Conservation (phyloP, 1,140 invertebrate genomes). For the Tetraneura akinire region DNA sequence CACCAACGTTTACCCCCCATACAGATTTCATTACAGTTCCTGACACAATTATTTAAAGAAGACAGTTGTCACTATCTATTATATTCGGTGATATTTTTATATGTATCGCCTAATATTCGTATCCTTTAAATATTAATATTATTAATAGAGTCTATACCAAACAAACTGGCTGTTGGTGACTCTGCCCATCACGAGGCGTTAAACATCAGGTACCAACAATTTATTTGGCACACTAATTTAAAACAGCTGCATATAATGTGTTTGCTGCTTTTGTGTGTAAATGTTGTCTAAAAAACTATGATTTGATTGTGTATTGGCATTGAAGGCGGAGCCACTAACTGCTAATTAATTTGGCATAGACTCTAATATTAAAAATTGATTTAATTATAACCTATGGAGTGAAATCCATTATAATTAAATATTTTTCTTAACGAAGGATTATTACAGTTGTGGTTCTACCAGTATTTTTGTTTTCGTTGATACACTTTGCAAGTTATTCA, state of each 20-base stretch:
- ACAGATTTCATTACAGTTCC: slow-evolving; percentile 77
- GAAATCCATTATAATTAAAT: not conserved
- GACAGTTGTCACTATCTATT: slow-evolving; percentile 96
- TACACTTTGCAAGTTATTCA: slow-evolving; percentile 89
- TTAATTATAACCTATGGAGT: not conserved
- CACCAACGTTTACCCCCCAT: slow-evolving; percentile 88
- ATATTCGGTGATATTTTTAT: slow-evolving; percentile 91
- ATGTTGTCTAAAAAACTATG: too few species aligned
- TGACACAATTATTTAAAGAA: slow-evolving; percentile 77
- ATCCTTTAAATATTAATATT: slow-evolving; percentile 65
- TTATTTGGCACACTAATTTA: too few species aligned
- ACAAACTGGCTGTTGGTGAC: too few species aligned
- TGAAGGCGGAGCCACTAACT: too few species aligned
- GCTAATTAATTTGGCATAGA: too few species aligned
- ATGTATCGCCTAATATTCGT: slow-evolving; percentile 83
- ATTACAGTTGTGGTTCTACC: slow-evolving; percentile 82
- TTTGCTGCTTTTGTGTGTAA: too few species aligned
- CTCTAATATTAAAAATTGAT: slow-evolving; percentile 4
- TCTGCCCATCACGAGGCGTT: too few species aligned
- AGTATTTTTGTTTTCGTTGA: slow-evolving; percentile 83
- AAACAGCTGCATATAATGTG: too few species aligned
- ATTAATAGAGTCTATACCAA: slow-evolving; percentile 8
- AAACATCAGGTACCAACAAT: too few species aligned
- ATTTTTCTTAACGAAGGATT: slow-evolving; percentile 53
- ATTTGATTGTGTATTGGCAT: too few species aligned